Conservation (phyloP, 2,888 invertebrate species). For the Athalia cordata region DNA sequence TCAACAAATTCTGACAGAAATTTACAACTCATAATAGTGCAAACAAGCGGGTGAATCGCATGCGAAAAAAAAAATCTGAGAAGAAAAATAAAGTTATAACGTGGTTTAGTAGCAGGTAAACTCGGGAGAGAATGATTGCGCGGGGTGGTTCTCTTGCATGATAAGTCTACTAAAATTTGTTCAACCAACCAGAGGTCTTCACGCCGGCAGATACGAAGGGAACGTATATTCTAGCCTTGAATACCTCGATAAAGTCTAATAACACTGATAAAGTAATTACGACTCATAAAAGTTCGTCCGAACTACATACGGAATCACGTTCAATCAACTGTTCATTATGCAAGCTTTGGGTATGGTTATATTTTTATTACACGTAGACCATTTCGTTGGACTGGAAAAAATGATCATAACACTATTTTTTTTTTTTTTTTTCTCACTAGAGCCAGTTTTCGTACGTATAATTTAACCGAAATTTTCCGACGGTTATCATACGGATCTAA, state of each 20-base stretch:
- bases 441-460: too few species aligned
- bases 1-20: too few species aligned
- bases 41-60: too few species aligned
- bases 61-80: too few species aligned
- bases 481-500: too few species aligned
- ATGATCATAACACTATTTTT: too few species aligned
- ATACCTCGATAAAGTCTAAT: conserved; percentile 5
- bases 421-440: too few species aligned
- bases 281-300: not conserved
- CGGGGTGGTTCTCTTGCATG: conserved; percentile 4
- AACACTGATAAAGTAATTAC: conserved; percentile 21
- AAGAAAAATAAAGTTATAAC: too few species aligned
- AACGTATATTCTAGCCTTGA: conserved; percentile 4
- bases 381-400: too few species aligned
- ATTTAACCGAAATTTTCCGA: too few species aligned
- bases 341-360: not conserved
- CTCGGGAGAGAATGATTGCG: conserved; percentile 7
- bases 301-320: not conserved
- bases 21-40: too few species aligned
- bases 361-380: too few species aligned
- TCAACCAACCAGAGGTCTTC: not conserved
- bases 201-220: not conserved
- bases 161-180: not conserved
- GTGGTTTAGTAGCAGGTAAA: not conserved
- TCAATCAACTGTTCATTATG: conserved; percentile 4